phyloP scores from a whole-genome alignment of 2,888 invertebrate genomes.

The Rhamphomyia laevipes region DNA sequence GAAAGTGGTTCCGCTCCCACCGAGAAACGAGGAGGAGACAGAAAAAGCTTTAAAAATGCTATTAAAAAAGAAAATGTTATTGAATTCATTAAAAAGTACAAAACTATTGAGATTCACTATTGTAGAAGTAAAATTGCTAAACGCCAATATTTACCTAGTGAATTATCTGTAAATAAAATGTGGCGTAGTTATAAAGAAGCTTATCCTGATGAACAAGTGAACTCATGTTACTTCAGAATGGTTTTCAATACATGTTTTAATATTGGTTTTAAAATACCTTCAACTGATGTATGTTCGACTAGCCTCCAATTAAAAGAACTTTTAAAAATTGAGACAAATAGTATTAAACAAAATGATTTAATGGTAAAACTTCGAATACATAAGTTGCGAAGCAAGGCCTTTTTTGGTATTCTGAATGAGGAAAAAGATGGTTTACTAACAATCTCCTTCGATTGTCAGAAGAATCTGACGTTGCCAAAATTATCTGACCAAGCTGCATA shows the following conservation, averaged over 20 bases:
- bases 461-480: conserved; percentile 22
- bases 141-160: conserved; percentile 12
- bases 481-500: conserved; percentile 23
- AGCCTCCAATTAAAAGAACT: conserved; percentile 9
- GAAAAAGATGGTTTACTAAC: conserved; percentile 12
- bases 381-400: conserved; percentile 17
- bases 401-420: conserved; percentile 16
- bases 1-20: conserved; percentile 8
- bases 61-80: conserved; percentile 10
- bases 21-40: conserved; percentile 14
- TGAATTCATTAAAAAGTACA: conserved; percentile 16
- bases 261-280: conserved; percentile 15
- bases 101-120: conserved; percentile 17
- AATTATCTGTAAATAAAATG: conserved; percentile 15
- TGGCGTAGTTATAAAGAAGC: conserved; percentile 8
- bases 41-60: conserved; percentile 4
- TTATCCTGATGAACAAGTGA: conserved; percentile 6
- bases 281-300: conserved; percentile 14
- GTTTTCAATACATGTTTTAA: conserved; percentile 15
- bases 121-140: conserved; percentile 12
- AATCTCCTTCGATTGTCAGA: conserved; percentile 24
- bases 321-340: too few species aligned
- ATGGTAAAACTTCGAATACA: conserved; percentile 13
- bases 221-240: conserved; percentile 12
- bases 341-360: conserved; percentile 8